Percentiles rank a stretch among this genome's conserved stretches.
These are phyloP conservation scores for Ceratina australensis DNA, from an alignment of 1,140 invertebrate species.

Conservation along the genomic window DNA sequence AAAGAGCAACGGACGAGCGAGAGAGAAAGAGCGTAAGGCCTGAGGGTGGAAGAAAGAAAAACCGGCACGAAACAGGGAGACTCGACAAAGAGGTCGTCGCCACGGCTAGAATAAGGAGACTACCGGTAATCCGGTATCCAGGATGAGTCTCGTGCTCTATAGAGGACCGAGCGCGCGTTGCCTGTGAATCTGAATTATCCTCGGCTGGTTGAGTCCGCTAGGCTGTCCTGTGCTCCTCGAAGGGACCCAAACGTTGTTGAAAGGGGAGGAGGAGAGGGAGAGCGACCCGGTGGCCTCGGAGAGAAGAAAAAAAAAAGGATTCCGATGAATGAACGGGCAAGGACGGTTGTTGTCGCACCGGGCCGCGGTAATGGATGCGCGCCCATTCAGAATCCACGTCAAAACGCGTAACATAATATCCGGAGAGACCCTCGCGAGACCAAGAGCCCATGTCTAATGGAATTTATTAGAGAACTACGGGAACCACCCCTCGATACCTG, in stretches of 20 bases:
- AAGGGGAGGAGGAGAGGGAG: neutral
- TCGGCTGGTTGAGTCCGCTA: slow-evolving; percentile 66
- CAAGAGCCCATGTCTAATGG: slow-evolving; percentile 76
- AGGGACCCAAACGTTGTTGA: slow-evolving; percentile 5
- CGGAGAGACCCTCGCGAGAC: slow-evolving; percentile 63
- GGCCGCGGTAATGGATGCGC: slow-evolving; percentile 73
- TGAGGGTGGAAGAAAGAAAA: slow-evolving; percentile 6
- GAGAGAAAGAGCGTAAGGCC: too few species aligned
- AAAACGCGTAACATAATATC: slow-evolving; percentile 78
- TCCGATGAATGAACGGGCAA: slow-evolving; percentile 47
- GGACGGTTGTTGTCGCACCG: slow-evolving; percentile 70
- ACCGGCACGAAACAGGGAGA: neutral
- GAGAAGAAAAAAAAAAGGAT: slow-evolving; percentile 36
- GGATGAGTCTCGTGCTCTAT: slow-evolving; percentile 53
- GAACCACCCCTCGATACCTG: slow-evolving; percentile 42
- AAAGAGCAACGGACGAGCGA: slow-evolving; percentile 44
- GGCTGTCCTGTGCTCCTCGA: slow-evolving; percentile 10
- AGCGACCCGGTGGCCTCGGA: slow-evolving; percentile 1
- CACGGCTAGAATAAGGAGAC: neutral
- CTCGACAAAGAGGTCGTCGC: slow-evolving; percentile 40
- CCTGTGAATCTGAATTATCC: slow-evolving; percentile 74
- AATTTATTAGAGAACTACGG: slow-evolving; percentile 75
- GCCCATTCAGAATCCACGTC: slow-evolving; percentile 69
- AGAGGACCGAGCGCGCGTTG: slow-evolving; percentile 34
- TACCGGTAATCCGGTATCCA: slow-evolving; percentile 50